Evolutionary conservation across 1,140 invertebrate species (phyloP).

Genomic region (Pogonomyrmex californicus): DNA sequence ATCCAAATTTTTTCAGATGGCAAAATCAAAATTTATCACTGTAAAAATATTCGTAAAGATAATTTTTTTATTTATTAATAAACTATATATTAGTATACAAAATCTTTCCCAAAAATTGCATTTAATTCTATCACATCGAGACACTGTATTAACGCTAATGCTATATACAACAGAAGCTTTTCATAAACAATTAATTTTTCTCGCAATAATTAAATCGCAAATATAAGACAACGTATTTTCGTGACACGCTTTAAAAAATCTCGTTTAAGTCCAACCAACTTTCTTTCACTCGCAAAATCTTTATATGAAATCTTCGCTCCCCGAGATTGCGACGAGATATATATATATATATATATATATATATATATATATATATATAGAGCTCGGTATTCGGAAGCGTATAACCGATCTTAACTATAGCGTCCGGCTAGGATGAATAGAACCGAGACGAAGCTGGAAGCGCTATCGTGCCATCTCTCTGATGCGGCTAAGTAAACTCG

Average conservation of each 20-base stretch:
- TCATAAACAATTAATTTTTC: neutral
- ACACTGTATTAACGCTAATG: neutral
- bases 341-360: neutral
- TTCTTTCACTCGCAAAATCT: constrained; percentile 50
- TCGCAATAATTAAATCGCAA: constrained; percentile 1
- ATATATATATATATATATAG: too few species aligned
- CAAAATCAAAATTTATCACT: constrained; percentile 7
- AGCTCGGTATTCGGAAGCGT: constrained; percentile 32
- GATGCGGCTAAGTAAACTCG: constrained; percentile 51
- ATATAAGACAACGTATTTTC: neutral
- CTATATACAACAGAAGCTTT: neutral
- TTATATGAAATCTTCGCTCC: constrained; percentile 46
- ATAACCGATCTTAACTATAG: constrained; percentile 56
- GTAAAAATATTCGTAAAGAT: neutral
- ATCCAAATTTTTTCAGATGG: constrained; percentile 53
- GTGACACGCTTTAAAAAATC: constrained; percentile 7
- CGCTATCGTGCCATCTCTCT: constrained; percentile 58
- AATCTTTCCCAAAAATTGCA: neutral
- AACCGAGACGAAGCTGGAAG: constrained; percentile 37
- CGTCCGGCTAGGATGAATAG: constrained; percentile 40
- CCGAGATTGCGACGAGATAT: constrained; percentile 46
- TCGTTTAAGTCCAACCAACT: constrained; percentile 13
- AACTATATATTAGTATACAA: neutral
- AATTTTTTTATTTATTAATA: neutral
- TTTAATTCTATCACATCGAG: neutral